These are phyloP conservation scores for Malacoctenus gilli DNA, from an alignment of 2,797 vertebrate species.

Conservation along the genomic window DNA sequence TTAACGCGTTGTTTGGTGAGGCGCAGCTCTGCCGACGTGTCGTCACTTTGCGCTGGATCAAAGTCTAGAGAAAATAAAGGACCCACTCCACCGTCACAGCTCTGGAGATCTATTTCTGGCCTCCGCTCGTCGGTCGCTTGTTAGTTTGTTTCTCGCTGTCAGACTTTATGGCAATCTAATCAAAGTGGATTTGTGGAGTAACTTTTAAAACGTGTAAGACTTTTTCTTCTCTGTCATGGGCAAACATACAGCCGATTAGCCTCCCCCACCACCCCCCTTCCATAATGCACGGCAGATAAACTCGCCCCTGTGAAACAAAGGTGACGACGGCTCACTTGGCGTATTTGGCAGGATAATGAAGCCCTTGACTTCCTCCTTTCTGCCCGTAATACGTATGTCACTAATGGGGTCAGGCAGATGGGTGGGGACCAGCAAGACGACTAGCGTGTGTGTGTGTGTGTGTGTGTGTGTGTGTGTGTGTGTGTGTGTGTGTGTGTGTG, in stretches of 20 bases:
- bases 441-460: slow-evolving; percentile 35
- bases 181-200: slow-evolving; percentile 5
- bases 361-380: slow-evolving; percentile 19
- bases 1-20: slow-evolving; percentile 45
- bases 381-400: slow-evolving; percentile 65
- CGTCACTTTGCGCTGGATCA: slow-evolving; percentile 49
- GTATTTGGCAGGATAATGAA: slow-evolving; percentile 67
- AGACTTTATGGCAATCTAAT: not conserved
- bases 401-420: slow-evolving; percentile 82
- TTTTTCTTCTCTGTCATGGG: slow-evolving; percentile 1
- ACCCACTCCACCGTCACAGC: slow-evolving; percentile 4
- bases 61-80: slow-evolving; percentile 62
- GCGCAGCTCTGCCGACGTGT: slow-evolving; percentile 8
- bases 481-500: not conserved
- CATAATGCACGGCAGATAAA: no score
- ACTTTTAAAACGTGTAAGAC: slow-evolving; percentile 45
- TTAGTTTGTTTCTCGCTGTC: not conserved
- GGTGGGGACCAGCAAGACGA: slow-evolving; percentile 64
- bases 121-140: not conserved
- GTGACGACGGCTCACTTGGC: slow-evolving; percentile 37
- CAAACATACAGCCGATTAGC: not conserved
- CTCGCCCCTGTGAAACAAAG: slow-evolving; percentile 50
- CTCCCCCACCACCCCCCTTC: no score
- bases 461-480: not conserved
- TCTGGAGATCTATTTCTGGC: not conserved